Conservation (phyloP, 2,888 invertebrate genomes). For the Drosophila buzzatii region DNA sequence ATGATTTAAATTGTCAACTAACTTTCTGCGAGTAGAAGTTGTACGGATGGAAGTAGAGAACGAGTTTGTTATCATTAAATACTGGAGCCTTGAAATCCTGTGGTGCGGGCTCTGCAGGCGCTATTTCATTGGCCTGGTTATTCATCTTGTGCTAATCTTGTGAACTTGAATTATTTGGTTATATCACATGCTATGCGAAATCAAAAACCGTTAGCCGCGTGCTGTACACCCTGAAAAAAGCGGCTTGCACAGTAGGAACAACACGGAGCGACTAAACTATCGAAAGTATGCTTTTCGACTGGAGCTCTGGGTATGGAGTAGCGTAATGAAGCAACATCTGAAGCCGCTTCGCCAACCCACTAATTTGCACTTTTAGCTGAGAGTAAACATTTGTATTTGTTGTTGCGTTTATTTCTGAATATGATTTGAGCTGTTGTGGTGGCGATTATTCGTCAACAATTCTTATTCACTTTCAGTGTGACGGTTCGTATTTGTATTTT, state of each 20-base stretch:
- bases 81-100: constrained; percentile 80
- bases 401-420: constrained; percentile 28
- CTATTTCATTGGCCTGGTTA: constrained; percentile 39
- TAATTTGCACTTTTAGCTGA: constrained; percentile 64
- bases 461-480: constrained; percentile 13
- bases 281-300: constrained; percentile 7
- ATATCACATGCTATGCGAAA: constrained; percentile 65
- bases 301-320: constrained; percentile 29
- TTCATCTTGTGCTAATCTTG: constrained; percentile 47
- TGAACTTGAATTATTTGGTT: constrained; percentile 20
- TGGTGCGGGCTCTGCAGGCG: constrained; percentile 21
- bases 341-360: constrained; percentile 27
- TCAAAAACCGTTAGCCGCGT: constrained; percentile 36
- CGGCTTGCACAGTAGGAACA: constrained; percentile 39
- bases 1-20: constrained; percentile 67
- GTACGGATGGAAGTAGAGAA: constrained; percentile 90
- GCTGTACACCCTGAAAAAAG: constrained; percentile 16
- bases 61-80: constrained; percentile 85
- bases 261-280: constrained; percentile 44
- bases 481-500: constrained; percentile 26
- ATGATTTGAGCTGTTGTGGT: constrained; percentile 16
- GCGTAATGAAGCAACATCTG: constrained; percentile 14
- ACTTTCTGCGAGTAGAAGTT: constrained; percentile 92
- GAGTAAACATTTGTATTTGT: constrained; percentile 27
- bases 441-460: constrained; percentile 14